Conservation (phyloP, 2,797 vertebrate species). For the Saguinus oedipus region DNA sequence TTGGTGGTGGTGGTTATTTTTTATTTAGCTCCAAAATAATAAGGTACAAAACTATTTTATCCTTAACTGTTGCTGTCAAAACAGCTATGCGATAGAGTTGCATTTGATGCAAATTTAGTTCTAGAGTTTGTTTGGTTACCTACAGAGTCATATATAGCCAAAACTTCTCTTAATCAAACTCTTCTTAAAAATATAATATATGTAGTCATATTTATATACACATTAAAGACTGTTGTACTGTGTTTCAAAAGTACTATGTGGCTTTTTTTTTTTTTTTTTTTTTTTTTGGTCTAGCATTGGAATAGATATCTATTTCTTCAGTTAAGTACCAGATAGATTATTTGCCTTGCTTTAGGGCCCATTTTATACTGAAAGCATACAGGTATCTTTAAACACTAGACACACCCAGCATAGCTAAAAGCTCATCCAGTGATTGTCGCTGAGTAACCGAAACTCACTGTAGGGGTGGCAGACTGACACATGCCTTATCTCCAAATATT, state of each 20-base stretch:
- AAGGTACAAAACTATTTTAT: background rate
- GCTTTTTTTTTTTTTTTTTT: background rate
- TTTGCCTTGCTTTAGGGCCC: background rate
- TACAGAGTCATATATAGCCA: background rate
- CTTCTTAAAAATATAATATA: background rate
- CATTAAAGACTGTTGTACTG: background rate
- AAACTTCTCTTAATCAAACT: constrained; percentile 17
- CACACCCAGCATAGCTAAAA: background rate
- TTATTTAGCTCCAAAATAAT: constrained; percentile 15
- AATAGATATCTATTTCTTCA: constrained; percentile 25
- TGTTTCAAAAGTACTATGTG: background rate
- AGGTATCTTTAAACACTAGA: background rate
- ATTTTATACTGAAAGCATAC: constrained; percentile 9
- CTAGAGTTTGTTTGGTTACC: constrained; percentile 18
- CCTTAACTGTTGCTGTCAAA: constrained; percentile 25
- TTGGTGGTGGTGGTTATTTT: background rate
- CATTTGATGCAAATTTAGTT: background rate
- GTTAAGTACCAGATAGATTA: background rate
- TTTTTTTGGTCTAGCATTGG: background rate
- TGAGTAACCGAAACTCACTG: background rate
- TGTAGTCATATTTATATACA: background rate
- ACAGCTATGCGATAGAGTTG: background rate
- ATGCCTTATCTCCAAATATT: background rate
- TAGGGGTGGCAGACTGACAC: background rate
- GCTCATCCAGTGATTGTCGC: background rate